Conservation (phyloP, 2,797 vertebrate species). For the Peromyscus aztecus region DNA sequence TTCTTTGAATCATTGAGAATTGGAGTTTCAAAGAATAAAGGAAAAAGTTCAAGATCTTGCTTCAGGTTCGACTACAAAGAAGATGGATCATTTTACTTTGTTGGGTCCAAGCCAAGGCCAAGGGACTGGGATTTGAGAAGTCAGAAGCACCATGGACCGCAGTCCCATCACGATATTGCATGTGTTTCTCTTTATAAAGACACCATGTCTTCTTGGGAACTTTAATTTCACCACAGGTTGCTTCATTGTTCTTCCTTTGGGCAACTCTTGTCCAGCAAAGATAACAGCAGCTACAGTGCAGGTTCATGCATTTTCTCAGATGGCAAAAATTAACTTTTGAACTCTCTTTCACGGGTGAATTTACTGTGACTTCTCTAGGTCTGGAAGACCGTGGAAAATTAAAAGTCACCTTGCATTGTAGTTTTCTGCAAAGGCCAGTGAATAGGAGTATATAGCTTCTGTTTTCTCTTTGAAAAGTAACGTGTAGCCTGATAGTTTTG, state of each 20-base stretch:
- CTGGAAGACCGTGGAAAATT: conserved; percentile 15
- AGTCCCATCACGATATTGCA: conserved; percentile 45
- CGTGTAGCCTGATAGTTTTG: not conserved
- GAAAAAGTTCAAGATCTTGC: conserved; percentile 46
- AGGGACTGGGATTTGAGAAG: conserved; percentile 68
- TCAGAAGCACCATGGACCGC: conserved; percentile 69
- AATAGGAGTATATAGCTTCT: conserved; percentile 30
- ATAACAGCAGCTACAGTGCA: not conserved
- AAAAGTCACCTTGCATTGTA: conserved; percentile 58
- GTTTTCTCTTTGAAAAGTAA: conserved; percentile 35
- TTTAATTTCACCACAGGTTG: conserved; percentile 59
- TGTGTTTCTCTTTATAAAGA: conserved; percentile 67
- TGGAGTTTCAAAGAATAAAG: conserved; percentile 67
- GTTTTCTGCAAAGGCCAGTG: conserved; percentile 58
- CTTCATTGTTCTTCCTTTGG: conserved; percentile 53
- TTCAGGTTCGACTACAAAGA: conserved; percentile 70
- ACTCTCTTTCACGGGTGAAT: conserved; percentile 57
- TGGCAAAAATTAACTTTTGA: conserved; percentile 67
- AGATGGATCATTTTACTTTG: conserved; percentile 52
- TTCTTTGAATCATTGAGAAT: conserved; percentile 64
- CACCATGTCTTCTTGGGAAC: conserved; percentile 70
- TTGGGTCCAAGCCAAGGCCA: conserved; percentile 79
- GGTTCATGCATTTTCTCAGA: conserved; percentile 50
- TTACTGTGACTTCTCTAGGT: conserved; percentile 60
- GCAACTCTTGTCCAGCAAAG: conserved; percentile 39